These are phyloP conservation scores for Pyralis farinalis DNA, from an alignment of 2,888 invertebrate species.

Conservation along the genomic window DNA sequence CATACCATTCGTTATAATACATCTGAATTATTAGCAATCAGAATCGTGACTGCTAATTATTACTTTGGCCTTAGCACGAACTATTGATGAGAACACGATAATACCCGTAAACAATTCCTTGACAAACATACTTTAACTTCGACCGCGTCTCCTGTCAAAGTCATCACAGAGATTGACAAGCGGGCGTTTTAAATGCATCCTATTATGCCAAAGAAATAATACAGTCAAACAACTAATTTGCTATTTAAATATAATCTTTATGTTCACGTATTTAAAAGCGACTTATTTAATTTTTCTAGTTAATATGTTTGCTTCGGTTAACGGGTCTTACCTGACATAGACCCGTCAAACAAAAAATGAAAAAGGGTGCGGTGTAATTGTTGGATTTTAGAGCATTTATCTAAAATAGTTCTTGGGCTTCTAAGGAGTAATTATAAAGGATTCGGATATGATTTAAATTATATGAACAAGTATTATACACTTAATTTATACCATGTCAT, in stretches of 20 bases:
- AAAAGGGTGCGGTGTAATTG: slow-evolving; percentile 23
- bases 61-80: not conserved
- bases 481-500: not conserved
- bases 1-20: slow-evolving; percentile 30
- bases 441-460: slow-evolving; percentile 1
- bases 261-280: not conserved
- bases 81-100: not conserved
- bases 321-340: slow-evolving; percentile 25
- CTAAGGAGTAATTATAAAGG: slow-evolving; percentile 1
- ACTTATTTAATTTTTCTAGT: not conserved
- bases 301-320: slow-evolving; percentile 11
- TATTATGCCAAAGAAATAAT: not conserved
- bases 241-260: slow-evolving; percentile 6
- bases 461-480: not conserved
- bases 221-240: not conserved
- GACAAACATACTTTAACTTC: slow-evolving; percentile 11
- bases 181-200: slow-evolving; percentile 20
- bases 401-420: slow-evolving; percentile 11
- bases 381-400: slow-evolving; percentile 16
- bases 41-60: too few relatives aligned
- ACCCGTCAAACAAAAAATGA: slow-evolving; percentile 24
- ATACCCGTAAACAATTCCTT: slow-evolving; percentile 3
- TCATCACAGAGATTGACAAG: slow-evolving; percentile 26
- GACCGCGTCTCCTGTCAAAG: slow-evolving; percentile 24
- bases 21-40: too few relatives aligned